These are phyloP conservation scores for Chlorospingus flavigularis DNA, from an alignment of 2,797 vertebrate species.

Conservation along the genomic window DNA sequence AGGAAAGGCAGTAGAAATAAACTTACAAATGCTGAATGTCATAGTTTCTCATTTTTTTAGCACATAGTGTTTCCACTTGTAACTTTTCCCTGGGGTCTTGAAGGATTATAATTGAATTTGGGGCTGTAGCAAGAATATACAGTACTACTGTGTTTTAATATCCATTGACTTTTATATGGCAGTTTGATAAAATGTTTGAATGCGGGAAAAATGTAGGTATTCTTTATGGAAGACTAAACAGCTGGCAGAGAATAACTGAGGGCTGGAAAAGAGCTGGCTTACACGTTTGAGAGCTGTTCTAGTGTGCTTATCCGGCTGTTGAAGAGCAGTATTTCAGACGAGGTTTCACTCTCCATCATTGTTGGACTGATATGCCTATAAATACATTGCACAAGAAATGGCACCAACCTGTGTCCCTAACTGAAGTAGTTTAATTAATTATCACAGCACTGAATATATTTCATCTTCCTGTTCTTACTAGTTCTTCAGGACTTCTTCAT, in stretches of 20 bases:
- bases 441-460: neutral
- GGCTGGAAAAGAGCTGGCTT: neutral
- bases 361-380: neutral
- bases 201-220: neutral
- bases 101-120: conserved; percentile 51
- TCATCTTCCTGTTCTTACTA: neutral
- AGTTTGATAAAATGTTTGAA: conserved; percentile 58
- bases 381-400: neutral
- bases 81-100: conserved; percentile 45
- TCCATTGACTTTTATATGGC: conserved; percentile 51
- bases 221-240: conserved; percentile 37
- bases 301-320: neutral
- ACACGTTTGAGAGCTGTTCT: neutral
- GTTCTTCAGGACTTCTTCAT: neutral
- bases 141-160: conserved; percentile 46
- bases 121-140: conserved; percentile 27
- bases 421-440: neutral
- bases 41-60: conserved; percentile 11
- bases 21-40: neutral
- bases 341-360: neutral
- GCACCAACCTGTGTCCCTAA: neutral
- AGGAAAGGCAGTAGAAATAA: conserved; percentile 19
- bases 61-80: conserved; percentile 26
- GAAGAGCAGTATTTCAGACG: neutral
- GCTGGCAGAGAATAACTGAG: neutral